These are phyloP conservation scores for Orientallactaga bullata DNA, from an alignment of 2,113 vertebrate species.

Conservation along the genomic window DNA sequence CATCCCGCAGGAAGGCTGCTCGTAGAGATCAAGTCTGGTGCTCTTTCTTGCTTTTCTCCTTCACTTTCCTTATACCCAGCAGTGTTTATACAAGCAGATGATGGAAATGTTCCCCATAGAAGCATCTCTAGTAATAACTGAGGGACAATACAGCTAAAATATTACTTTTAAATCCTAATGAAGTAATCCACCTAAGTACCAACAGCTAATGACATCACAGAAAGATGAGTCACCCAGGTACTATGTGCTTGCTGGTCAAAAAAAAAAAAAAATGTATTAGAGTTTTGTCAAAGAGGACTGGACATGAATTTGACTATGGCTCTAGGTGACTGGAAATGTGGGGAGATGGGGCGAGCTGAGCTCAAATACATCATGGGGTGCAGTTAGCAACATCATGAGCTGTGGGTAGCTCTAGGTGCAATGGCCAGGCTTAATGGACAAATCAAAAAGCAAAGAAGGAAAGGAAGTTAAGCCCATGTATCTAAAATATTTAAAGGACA, in stretches of 20 bases:
- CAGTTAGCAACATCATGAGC: neutral
- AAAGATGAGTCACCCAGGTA: neutral
- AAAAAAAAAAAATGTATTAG: neutral
- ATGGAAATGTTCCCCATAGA: neutral
- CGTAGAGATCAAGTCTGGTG: too few species aligned
- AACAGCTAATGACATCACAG: constrained; percentile 17
- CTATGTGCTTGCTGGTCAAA: neutral
- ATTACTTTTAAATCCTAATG: neutral
- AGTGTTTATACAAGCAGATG: constrained; percentile 29
- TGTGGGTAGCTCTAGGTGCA: neutral
- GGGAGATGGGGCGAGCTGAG: neutral
- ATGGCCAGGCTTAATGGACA: neutral
- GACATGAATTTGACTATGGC: neutral
- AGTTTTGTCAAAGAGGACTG: neutral
- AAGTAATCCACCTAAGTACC: neutral
- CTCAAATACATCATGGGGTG: accelerated
- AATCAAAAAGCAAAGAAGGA: neutral
- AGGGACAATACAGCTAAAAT: neutral
- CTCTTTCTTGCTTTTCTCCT: too few species aligned
- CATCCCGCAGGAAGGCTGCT: too few species aligned
- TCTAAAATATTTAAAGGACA: constrained; percentile 39
- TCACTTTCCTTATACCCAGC: too few species aligned
- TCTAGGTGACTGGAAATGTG: neutral
- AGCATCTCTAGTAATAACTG: constrained; percentile 11
- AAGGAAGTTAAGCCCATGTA: neutral